phyloP scores from a whole-genome alignment of 2,113 vertebrate species.

The Leptodactylus fuscus region DNA sequence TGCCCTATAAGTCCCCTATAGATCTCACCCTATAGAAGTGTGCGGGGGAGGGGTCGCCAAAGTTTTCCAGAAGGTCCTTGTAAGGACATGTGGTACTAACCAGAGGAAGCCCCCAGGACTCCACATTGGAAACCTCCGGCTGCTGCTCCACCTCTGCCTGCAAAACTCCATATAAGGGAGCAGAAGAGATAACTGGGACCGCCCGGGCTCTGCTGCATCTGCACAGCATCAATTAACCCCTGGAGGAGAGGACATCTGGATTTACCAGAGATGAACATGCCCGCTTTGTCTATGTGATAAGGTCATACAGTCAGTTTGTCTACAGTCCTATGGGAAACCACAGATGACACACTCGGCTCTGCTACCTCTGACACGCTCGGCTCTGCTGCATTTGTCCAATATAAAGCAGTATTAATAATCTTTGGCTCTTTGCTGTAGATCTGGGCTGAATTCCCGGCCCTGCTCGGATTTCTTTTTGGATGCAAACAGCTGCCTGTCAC shows the following conservation, averaged over 20 bases:
- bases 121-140: neutral
- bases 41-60: neutral
- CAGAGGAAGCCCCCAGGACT: neutral
- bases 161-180: slow-evolving; percentile 48
- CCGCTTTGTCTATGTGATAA: neutral
- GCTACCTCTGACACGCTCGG: neutral
- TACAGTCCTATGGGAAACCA: no score
- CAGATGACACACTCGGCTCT: no score
- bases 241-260: neutral
- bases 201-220: neutral
- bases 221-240: neutral
- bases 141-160: neutral
- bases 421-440: no score
- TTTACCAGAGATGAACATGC: neutral
- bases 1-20: neutral
- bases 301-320: neutral
- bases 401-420: no score
- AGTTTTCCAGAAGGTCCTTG: neutral
- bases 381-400: neutral
- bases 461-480: no score
- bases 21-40: neutral
- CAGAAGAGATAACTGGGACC: neutral
- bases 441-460: no score
- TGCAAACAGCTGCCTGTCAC: no score
- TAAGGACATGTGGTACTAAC: slow-evolving; percentile 6